Base-by-base conservation (phyloP, 2,113 vertebrate genomes). In the Cnemophilus loriae region DNA sequence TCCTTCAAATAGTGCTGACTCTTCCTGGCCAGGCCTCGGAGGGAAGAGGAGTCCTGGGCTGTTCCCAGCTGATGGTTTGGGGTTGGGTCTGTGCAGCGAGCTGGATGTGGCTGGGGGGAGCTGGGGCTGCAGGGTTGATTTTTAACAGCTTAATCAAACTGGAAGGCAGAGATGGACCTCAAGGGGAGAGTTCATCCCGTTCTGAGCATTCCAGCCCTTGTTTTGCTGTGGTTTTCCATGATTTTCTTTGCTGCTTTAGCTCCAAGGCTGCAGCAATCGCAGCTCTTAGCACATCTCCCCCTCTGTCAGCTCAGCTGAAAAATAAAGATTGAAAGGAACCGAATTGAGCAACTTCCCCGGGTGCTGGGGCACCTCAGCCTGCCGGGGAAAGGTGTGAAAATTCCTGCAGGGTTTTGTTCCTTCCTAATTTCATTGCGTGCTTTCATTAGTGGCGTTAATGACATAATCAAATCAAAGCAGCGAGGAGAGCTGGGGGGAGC, bases 231-330 rank as follows among this genome's bases (percentile, higher is more conserved):
- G 33, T 44, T 41, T 24, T 5, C 59, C 16, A 4, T 28, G 71
- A 32, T 91, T 81, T 67, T 52, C 13, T 44, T 61, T 19, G 55
- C 35, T 85, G 79, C 47, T 87, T 78, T 93, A 64, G 81, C 84
- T 89, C 87, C 68, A 5, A 49, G 84, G 90, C 88, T 63, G 82
- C 50, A 19, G 55, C 15, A 46, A 71, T 81, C 80, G 41, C 44
- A 3, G 67, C 39, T 64, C 23, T 94, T 78, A 21, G 28, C 79
- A 56, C 35, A 4, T 57, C 79, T 88, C 78, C 55, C 52, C 53
- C 77, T 49, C 39, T 50, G 76, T 64, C 90, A 74, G 90, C 55
- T 87, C 68, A 18, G 50, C 59, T 84, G 80, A 91, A 44, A 64
- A 23, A 19, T 26, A 57, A n/a, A 3, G 32, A 12, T 9, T 6